Evolutionary conservation across 1,140 invertebrate species (phyloP).

Genomic region (Trichonephila clavipes): DNA sequence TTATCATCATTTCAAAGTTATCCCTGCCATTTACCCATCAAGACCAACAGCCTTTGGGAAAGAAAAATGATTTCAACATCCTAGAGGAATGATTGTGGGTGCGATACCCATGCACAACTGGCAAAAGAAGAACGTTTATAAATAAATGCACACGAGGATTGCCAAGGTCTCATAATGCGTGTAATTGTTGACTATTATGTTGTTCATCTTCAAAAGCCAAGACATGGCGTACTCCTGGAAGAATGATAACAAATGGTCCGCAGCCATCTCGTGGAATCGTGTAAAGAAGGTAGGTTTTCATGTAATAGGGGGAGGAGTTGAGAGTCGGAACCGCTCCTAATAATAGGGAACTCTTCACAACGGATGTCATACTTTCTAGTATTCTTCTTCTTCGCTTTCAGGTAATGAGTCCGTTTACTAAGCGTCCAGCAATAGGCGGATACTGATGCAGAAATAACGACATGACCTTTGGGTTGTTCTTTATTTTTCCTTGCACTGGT

Average conservation of each 20-base stretch:
- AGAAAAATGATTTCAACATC: slow-evolving; percentile 71
- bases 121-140: background rate
- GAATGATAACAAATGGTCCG: slow-evolving; percentile 65
- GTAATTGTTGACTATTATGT: slow-evolving; percentile 74
- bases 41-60: slow-evolving; percentile 23
- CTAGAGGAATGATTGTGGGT: slow-evolving; percentile 68
- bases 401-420: slow-evolving; percentile 71
- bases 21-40: slow-evolving; percentile 69
- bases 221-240: background rate
- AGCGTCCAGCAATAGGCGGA: slow-evolving; percentile 46
- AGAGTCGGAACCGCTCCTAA: slow-evolving; percentile 61
- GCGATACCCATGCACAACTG: slow-evolving; percentile 47
- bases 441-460: slow-evolving; percentile 73
- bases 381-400: slow-evolving; percentile 60
- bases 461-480: slow-evolving; percentile 52
- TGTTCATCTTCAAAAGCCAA: slow-evolving; percentile 60
- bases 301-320: slow-evolving; percentile 71
- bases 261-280: slow-evolving; percentile 57
- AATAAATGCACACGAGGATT: slow-evolving; percentile 52
- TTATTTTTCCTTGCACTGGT: background rate
- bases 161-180: slow-evolving; percentile 71
- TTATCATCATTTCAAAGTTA: slow-evolving; percentile 65
- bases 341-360: slow-evolving; percentile 62
- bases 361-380: slow-evolving; percentile 74
- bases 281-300: slow-evolving; percentile 67